Base-by-base conservation (phyloP, 2,797 vertebrate genomes). In the Callimico goeldii region DNA sequence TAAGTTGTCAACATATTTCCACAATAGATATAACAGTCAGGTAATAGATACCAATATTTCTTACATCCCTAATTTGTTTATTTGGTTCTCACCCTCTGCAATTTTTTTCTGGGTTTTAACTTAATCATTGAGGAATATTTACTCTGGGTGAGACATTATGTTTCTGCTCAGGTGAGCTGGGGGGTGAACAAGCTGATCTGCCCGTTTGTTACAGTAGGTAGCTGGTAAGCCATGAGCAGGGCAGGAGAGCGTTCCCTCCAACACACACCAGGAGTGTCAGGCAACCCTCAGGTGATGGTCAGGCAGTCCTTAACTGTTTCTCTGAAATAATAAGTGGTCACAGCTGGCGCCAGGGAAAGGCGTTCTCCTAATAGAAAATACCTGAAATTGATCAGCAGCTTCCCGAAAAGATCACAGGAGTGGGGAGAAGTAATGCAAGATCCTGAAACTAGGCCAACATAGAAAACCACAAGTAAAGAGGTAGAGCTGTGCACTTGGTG, bases 91-190 rank as follows among this genome's bases (percentile, higher is more conserved):
- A 26, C 3, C 3, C 2, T 85, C 19, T 79, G 8, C 43, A 67
- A 19, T 20, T n/a, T 82, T 90, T 64, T 77, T 46, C 26, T 91
- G 1, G 11, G 5, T 55, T 94, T 88, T 64, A 88, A 46, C 85
- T 57, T 86, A 91, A 83, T 14, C 7, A 41, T 30, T 57, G 15
- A 85, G 6, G 48, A 64, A 48, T 81, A 79, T 88, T 50, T 73
- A 90, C 61, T n/a, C 12, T 24, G 14, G 2, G 8, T 17, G 46
- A 77, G 4, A 11, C 8, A 43, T 64, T 86, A 73, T 67, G 13
- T 82, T n/a, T 26, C 41, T 57, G 28, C 20, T 75, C 36, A 88
- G 3, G 4, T 88, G 46, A 80, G 28, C 4, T 30, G 12, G 17
- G 9, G 43, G 61, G 36, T 12, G 2, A 5, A 6, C 57, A 9